A percentile compares a stretch with the other conserved stretches of the same genome.
These are phyloP conservation scores for Lithobates pipiens DNA, from an alignment of 2,797 vertebrate genomes.

Conservation along the genomic window DNA sequence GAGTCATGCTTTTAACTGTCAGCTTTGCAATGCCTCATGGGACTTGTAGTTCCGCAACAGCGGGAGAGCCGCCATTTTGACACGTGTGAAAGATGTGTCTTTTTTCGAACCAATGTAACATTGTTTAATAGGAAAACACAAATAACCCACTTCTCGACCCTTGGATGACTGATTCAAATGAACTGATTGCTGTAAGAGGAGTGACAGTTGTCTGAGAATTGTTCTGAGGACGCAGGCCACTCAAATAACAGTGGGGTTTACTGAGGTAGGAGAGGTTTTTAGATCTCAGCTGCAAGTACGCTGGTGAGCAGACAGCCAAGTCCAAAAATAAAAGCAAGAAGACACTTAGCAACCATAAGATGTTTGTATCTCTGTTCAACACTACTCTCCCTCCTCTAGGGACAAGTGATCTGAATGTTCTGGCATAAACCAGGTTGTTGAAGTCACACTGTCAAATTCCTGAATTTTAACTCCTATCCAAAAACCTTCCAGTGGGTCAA, in stretches of 20 bases:
- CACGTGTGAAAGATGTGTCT: too few species aligned
- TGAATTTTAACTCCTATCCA: constrained; percentile 5
- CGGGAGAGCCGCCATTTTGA: too few species aligned
- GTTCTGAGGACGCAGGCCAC: background rate
- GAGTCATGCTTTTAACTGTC: too few species aligned
- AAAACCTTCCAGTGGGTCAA: background rate
- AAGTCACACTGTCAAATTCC: background rate
- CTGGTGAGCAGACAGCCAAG: constrained; percentile 63
- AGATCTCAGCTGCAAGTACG: constrained; percentile 76
- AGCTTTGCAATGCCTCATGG: too few species aligned
- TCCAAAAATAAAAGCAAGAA: constrained; percentile 77
- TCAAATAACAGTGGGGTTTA: constrained; percentile 37
- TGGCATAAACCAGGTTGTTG: constrained; percentile 11
- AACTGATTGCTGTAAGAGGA: background rate
- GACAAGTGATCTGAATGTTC: constrained; percentile 48
- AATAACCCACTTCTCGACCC: background rate
- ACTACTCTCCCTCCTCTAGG: constrained; percentile 47
- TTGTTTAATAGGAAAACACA: too few species aligned
- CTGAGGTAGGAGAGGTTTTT: constrained; percentile 60
- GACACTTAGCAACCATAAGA: constrained; percentile 81
- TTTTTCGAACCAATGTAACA: too few species aligned
- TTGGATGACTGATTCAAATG: background rate
- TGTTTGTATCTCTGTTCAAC: constrained; percentile 71
- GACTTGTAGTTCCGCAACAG: too few species aligned
- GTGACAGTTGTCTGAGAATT: background rate